Percentiles rank a stretch among this genome's conserved stretches.
phyloP scores from a whole-genome alignment of 2,888 invertebrate genomes.

The Linnaemya tessellans region DNA sequence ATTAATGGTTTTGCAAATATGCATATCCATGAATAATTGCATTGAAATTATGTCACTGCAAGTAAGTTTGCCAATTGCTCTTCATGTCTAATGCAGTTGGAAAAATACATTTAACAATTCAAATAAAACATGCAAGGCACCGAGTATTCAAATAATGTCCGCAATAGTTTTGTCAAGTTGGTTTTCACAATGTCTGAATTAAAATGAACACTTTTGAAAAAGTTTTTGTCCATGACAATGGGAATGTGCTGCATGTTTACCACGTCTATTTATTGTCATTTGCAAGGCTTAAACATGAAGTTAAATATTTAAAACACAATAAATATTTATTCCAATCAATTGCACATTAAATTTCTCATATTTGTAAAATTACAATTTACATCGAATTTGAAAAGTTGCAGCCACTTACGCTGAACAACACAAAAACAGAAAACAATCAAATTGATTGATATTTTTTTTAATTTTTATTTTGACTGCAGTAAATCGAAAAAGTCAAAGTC shows the following conservation, averaged over 20 bases:
- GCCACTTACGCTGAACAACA: not conserved
- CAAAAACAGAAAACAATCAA: slow-evolving; percentile 27
- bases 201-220: not conserved
- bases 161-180: not conserved
- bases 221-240: slow-evolving; percentile 14
- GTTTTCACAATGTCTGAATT: slow-evolving; percentile 4
- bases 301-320: slow-evolving; percentile 41
- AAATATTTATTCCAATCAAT: slow-evolving; percentile 67
- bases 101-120: not conserved
- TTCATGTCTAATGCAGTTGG: not conserved
- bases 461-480: slow-evolving; percentile 28
- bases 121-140: not conserved
- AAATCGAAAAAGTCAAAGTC: slow-evolving; percentile 51
- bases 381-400: not conserved
- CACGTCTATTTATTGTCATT: slow-evolving; percentile 16
- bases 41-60: not conserved
- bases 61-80: not conserved
- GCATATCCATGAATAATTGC: not conserved
- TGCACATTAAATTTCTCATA: slow-evolving; percentile 61
- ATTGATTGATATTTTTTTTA: slow-evolving; percentile 52
- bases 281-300: not conserved
- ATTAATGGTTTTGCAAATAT: not conserved
- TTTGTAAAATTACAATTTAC: slow-evolving; percentile 61
- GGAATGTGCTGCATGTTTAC: not conserved
- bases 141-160: not conserved